Evolutionary conservation across 2,888 invertebrate species (phyloP).

Genomic region (Linyphia triangularis): DNA sequence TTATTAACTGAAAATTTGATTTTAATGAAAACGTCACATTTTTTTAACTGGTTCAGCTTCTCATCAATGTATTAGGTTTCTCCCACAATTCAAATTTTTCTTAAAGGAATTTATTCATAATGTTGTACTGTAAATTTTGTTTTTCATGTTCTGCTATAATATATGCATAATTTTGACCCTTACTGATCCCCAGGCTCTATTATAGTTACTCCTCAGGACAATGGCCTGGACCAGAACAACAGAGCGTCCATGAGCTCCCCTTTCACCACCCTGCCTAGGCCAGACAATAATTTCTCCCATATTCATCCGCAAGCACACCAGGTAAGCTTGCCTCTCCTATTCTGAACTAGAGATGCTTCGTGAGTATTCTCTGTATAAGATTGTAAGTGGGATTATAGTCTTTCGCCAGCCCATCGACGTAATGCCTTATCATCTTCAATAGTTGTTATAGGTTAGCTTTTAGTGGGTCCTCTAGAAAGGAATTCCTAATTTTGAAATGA

Average conservation of each 20-base stretch:
- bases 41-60: too few relatives aligned
- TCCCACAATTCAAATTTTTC: too few relatives aligned
- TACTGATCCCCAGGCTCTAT: conserved; percentile 3
- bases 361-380: neutral
- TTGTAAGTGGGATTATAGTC: too few relatives aligned
- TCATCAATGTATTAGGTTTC: too few relatives aligned
- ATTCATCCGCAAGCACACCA: conserved; percentile 89
- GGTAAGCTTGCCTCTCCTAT: conserved; percentile 55
- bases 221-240: conserved; percentile 78
- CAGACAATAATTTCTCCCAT: conserved; percentile 92
- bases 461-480: too few relatives aligned
- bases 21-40: too few relatives aligned
- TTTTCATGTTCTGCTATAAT: neutral
- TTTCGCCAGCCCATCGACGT: too few relatives aligned
- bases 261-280: conserved; percentile 80
- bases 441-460: too few relatives aligned
- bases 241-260: conserved; percentile 81
- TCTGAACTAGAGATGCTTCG: neutral
- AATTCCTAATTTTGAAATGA: too few relatives aligned
- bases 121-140: neutral
- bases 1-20: too few relatives aligned
- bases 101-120: too few relatives aligned
- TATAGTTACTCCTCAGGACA: conserved; percentile 70
- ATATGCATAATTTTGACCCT: neutral
- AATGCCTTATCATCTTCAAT: neutral